These are phyloP conservation scores for Spinus pinus DNA, from an alignment of 2,797 vertebrate species.

Conservation along the genomic window DNA sequence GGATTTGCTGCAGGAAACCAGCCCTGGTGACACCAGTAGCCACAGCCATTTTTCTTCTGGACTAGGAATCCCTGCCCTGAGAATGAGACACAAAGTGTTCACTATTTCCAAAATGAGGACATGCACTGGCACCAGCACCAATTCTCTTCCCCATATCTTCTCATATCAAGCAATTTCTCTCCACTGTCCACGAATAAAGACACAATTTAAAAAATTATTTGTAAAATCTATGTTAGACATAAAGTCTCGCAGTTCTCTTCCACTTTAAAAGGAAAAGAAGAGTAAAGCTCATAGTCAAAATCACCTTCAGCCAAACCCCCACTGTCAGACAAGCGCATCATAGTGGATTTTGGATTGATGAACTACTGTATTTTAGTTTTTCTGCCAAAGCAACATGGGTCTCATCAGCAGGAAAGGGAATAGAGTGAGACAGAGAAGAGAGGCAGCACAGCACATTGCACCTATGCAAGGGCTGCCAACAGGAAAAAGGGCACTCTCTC, in stretches of 20 bases:
- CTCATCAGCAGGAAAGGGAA: conserved; percentile 65
- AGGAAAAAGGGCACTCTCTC: conserved; percentile 56
- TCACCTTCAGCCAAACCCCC: conserved; percentile 68
- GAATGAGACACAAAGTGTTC: not conserved
- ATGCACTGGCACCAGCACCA: not conserved
- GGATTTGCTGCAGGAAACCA: not conserved
- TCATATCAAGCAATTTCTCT: not conserved
- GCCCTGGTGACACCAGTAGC: not conserved
- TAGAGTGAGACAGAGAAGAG: conserved; percentile 32
- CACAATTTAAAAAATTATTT: not conserved
- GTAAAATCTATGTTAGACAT: not conserved
- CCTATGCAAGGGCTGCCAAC: conserved; percentile 65
- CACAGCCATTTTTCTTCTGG: not conserved
- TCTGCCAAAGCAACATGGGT: conserved; percentile 70
- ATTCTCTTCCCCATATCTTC: not conserved
- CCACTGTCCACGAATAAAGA: not conserved
- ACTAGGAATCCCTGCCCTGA: not conserved
- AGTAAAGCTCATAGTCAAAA: conserved; percentile 50
- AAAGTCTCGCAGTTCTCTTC: not conserved
- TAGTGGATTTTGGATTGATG: conserved; percentile 64
- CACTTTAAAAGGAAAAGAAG: not conserved
- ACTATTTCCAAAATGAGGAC: not conserved
- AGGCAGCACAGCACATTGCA: conserved; percentile 26
- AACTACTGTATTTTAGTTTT: conserved; percentile 67
- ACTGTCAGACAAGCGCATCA: conserved; percentile 62